These are phyloP conservation scores for Trypoxylon attenuatum DNA, from an alignment of 2,888 invertebrate genomes.

Conservation along the genomic window DNA sequence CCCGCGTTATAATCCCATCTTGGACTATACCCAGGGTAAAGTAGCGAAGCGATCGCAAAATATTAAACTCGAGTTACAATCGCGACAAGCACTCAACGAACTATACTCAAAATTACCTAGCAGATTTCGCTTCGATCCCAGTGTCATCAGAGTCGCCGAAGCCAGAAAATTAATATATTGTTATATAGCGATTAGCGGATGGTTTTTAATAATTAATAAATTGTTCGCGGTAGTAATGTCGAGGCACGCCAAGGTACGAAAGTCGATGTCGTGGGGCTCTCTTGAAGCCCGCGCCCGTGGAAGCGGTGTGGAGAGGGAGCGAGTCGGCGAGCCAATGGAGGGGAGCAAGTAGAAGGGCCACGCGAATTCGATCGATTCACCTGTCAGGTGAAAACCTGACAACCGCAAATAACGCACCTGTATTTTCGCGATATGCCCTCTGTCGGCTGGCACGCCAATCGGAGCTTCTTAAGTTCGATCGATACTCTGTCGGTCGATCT, in stretches of 20 bases:
- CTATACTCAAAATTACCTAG: too few species aligned
- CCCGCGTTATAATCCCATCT: too few species aligned
- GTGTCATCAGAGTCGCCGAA: too few species aligned
- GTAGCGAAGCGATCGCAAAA: too few species aligned
- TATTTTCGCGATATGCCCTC: slow-evolving; percentile 48
- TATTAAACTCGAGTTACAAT: too few species aligned
- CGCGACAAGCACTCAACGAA: too few species aligned
- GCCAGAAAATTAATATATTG: too few species aligned
- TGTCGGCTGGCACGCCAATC: slow-evolving; percentile 45
- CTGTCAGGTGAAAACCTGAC: slow-evolving; percentile 43
- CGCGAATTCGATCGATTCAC: slow-evolving; percentile 43
- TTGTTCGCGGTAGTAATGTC: slow-evolving; percentile 22
- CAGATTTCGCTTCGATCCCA: too few species aligned
- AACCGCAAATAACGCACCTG: slow-evolving; percentile 39
- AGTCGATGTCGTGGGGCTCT: slow-evolving; percentile 22
- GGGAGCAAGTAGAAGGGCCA: background rate
- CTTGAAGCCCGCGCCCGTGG: slow-evolving; percentile 28
- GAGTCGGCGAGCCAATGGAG: background rate
- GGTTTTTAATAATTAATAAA: too few species aligned
- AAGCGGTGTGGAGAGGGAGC: slow-evolving; percentile 11
- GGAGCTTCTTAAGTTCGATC: slow-evolving; percentile 45
- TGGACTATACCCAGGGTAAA: too few species aligned
- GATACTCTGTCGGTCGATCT: slow-evolving; percentile 51
- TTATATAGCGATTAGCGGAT: too few species aligned
- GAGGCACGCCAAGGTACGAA: background rate